Evolutionary conservation across 2,888 invertebrate species (phyloP).

Genomic region (Eupithecia dodoneata): DNA sequence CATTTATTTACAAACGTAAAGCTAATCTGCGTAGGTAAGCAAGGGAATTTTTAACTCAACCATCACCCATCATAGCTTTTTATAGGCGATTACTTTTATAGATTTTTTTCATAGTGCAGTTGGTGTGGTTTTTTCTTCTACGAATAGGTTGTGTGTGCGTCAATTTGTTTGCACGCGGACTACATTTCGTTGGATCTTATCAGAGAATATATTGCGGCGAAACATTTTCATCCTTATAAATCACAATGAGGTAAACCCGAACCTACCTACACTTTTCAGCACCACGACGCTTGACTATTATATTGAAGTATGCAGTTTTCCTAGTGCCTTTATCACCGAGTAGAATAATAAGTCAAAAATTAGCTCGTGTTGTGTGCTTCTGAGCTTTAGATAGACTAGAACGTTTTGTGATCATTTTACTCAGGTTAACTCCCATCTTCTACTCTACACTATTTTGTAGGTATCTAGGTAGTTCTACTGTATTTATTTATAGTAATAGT

Average conservation of each 20-base stretch:
- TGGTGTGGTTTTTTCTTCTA: no score
- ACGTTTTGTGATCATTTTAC: background rate
- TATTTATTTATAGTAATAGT: background rate
- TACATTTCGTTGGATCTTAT: no score
- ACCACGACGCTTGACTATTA: background rate
- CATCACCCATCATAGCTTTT: background rate
- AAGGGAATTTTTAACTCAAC: background rate
- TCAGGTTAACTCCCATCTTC: background rate
- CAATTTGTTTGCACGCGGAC: no score
- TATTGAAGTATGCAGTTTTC: background rate
- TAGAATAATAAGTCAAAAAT: background rate
- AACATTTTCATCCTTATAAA: background rate
- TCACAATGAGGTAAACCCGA: background rate
- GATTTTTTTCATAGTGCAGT: no score
- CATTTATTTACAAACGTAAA: background rate
- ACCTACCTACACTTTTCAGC: background rate
- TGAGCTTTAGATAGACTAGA: conserved; percentile 1
- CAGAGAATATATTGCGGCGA: no score
- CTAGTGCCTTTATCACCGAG: background rate
- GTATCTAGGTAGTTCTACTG: background rate
- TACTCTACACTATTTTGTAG: background rate
- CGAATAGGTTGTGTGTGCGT: no score
- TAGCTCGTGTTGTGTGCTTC: background rate
- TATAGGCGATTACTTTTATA: background rate
- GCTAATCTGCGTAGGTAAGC: background rate